Conservation (phyloP, 2,888 invertebrate species). For the Drosophila buzzatii region DNA sequence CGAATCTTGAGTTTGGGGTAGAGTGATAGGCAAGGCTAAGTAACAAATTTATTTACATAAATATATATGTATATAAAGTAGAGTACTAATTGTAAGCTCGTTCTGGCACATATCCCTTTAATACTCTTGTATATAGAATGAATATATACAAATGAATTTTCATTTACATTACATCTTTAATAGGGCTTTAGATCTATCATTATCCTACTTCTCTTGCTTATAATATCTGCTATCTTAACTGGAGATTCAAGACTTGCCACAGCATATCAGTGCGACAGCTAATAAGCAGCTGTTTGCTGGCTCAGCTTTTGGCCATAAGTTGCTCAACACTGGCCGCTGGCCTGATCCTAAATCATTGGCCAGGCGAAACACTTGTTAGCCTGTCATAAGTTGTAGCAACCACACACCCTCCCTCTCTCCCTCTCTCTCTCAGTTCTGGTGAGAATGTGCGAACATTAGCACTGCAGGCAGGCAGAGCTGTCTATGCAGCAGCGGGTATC, state of each 20-base stretch:
- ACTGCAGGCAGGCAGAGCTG: conserved; percentile 62
- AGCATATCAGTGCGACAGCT: not conserved
- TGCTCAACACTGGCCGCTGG: conserved; percentile 23
- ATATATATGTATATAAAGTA: not conserved
- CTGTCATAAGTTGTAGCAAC: conserved; percentile 45
- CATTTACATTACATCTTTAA: not conserved
- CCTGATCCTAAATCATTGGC: conserved; percentile 51
- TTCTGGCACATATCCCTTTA: not conserved
- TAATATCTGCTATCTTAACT: not conserved
- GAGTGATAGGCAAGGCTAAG: not conserved
- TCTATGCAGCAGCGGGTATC: conserved; percentile 43
- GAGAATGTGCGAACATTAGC: conserved; percentile 76
- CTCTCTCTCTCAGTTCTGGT: too few species aligned
- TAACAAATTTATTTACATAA: not conserved
- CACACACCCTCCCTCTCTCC: not conserved
- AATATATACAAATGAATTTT: not conserved
- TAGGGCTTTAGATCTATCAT: not conserved
- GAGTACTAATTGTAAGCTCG: not conserved
- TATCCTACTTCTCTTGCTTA: not conserved
- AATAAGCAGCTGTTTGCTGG: conserved; percentile 55
- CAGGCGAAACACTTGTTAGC: conserved; percentile 54
- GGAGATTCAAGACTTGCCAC: not conserved
- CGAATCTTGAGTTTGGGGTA: conserved; percentile 9
- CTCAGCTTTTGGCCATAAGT: conserved; percentile 32
- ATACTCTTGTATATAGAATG: not conserved